Conservation (phyloP, 2,113 vertebrate species). For the Enhydra lutris region DNA sequence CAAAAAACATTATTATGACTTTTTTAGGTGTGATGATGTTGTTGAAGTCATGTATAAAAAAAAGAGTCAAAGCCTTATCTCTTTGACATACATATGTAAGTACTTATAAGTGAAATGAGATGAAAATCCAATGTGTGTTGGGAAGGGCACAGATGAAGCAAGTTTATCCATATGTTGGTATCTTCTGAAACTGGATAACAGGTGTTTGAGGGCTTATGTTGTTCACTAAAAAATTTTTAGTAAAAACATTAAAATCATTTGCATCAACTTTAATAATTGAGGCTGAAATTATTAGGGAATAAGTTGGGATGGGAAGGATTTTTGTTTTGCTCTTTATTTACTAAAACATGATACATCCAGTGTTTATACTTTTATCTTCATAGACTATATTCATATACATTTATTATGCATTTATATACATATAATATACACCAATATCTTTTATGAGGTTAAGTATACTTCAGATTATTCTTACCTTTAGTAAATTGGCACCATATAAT, state of each 20-base stretch:
- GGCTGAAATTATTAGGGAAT: neutral
- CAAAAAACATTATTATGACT: neutral
- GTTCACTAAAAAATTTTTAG: neutral
- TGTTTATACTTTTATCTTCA: neutral
- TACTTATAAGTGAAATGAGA: neutral
- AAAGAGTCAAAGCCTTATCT: neutral
- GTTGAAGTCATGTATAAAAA: neutral
- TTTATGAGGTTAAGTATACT: neutral
- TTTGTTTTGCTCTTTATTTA: neutral
- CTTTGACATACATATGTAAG: neutral
- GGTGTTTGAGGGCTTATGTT: neutral
- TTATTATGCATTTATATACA: neutral
- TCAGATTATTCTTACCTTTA: neutral
- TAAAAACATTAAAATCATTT: neutral
- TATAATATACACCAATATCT: neutral
- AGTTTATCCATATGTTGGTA: neutral
- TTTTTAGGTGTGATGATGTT: neutral
- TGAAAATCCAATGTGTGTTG: neutral
- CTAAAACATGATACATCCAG: neutral
- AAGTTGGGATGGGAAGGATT: neutral
- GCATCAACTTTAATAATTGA: neutral
- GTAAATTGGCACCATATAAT: neutral
- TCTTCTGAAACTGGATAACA: neutral
- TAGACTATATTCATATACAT: neutral
- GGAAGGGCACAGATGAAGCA: neutral